A percentile compares a stretch with the other conserved stretches of the same genome.
These are phyloP conservation scores for Polyploca ridens DNA, from an alignment of 2,888 invertebrate species.

Conservation along the genomic window DNA sequence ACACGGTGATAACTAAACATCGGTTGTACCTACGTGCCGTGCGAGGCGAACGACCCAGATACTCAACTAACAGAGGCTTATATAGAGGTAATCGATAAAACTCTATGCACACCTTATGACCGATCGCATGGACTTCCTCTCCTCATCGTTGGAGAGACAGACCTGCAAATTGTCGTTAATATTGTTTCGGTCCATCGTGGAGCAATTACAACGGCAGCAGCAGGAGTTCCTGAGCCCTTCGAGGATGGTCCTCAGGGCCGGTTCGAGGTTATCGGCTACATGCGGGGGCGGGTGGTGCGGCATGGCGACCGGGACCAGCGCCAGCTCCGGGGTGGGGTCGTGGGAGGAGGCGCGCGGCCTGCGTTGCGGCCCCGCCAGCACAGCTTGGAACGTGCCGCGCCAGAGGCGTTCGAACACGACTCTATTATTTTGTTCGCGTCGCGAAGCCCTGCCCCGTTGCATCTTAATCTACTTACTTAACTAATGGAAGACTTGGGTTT, in stretches of 20 bases:
- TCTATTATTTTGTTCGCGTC: slow-evolving; percentile 83
- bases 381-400: slow-evolving; percentile 87
- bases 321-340: slow-evolving; percentile 57
- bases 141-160: slow-evolving; percentile 79
- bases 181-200: slow-evolving; percentile 55
- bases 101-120: slow-evolving; percentile 86
- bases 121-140: slow-evolving; percentile 86
- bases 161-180: slow-evolving; percentile 81
- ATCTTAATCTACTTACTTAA: slow-evolving; percentile 65
- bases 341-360: slow-evolving; percentile 71
- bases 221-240: slow-evolving; percentile 69
- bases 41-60: slow-evolving; percentile 38
- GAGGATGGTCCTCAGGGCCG: slow-evolving; percentile 69
- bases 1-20: slow-evolving; percentile 44
- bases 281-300: slow-evolving; percentile 48
- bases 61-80: slow-evolving; percentile 31
- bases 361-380: slow-evolving; percentile 68
- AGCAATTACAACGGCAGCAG: slow-evolving; percentile 78
- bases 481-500: slow-evolving; percentile 83
- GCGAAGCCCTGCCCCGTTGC: slow-evolving; percentile 78
- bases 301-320: slow-evolving; percentile 42
- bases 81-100: slow-evolving; percentile 49
- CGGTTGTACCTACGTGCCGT: slow-evolving; percentile 20
- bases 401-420: slow-evolving; percentile 89
- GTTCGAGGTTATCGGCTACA: slow-evolving; percentile 77